Evolutionary conservation across 2,888 invertebrate species (phyloP).

Genomic region (Rapana venosa): DNA sequence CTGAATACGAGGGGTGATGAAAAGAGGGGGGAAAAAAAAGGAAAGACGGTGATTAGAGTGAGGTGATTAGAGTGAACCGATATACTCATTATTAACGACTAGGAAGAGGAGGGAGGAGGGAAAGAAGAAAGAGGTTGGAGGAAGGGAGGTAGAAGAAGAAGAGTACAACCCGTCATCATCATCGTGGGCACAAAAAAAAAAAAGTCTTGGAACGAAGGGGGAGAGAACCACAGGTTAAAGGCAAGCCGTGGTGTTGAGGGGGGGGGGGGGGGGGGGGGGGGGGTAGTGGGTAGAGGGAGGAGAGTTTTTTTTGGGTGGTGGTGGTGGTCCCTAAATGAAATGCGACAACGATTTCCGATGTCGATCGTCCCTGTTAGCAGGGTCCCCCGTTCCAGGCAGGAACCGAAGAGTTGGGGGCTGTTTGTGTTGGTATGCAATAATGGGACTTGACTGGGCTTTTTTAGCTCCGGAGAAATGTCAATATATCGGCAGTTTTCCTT

Average conservation of each 20-base stretch:
- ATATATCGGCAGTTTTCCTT: constrained; percentile 16
- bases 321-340: constrained; percentile 15
- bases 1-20: background rate
- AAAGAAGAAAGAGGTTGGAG: background rate
- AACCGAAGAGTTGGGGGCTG: constrained; percentile 24
- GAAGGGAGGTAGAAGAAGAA: background rate
- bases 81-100: constrained; percentile 26
- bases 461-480: constrained; percentile 5
- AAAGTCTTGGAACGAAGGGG: background rate
- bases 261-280: background rate
- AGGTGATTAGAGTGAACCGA: constrained; percentile 16
- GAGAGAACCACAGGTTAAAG: background rate
- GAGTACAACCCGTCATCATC: background rate
- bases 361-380: constrained; percentile 28
- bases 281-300: too few species aligned
- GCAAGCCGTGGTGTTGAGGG: background rate
- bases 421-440: constrained; percentile 42
- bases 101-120: background rate
- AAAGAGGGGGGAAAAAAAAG: background rate
- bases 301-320: background rate
- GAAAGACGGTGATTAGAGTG: background rate
- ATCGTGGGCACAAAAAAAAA: background rate
- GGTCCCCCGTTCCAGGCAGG: background rate
- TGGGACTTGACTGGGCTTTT: constrained; percentile 30
- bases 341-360: constrained; percentile 41